Percentiles rank a stretch among this genome's conserved stretches.
These are phyloP conservation scores for Sternotherus odoratus DNA, from an alignment of 2,797 vertebrate genomes.

Conservation along the genomic window DNA sequence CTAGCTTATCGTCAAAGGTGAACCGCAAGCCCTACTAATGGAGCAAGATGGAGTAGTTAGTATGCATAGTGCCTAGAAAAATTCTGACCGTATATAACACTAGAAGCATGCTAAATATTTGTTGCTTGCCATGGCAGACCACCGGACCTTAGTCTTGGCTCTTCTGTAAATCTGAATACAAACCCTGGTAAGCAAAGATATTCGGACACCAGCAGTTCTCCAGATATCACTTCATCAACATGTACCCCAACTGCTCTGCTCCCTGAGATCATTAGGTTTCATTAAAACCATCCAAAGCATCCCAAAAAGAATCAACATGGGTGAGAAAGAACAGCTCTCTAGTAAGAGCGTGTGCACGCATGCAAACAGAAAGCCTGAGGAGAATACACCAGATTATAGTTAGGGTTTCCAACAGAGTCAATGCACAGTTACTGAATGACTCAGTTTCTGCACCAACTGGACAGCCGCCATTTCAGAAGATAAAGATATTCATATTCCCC, in stretches of 20 bases:
- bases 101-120: neutral
- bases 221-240: neutral
- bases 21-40: neutral
- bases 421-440: neutral
- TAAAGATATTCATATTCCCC: neutral
- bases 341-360: fast-evolving
- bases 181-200: neutral
- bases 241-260: fast-evolving
- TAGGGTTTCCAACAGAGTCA: neutral
- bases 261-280: fast-evolving
- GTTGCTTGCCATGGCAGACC: neutral
- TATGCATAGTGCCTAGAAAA: neutral
- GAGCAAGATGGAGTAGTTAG: neutral
- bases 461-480: neutral
- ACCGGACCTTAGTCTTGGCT: no score
- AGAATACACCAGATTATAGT: neutral
- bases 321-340: fast-evolving
- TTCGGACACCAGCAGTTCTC: neutral
- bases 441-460: neutral
- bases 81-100: neutral
- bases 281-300: neutral
- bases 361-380: neutral
- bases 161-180: neutral
- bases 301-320: fast-evolving
- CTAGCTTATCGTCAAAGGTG: neutral